These are phyloP conservation scores for Lepidonotus clava DNA, from an alignment of 2,888 invertebrate genomes.

Conservation along the genomic window DNA sequence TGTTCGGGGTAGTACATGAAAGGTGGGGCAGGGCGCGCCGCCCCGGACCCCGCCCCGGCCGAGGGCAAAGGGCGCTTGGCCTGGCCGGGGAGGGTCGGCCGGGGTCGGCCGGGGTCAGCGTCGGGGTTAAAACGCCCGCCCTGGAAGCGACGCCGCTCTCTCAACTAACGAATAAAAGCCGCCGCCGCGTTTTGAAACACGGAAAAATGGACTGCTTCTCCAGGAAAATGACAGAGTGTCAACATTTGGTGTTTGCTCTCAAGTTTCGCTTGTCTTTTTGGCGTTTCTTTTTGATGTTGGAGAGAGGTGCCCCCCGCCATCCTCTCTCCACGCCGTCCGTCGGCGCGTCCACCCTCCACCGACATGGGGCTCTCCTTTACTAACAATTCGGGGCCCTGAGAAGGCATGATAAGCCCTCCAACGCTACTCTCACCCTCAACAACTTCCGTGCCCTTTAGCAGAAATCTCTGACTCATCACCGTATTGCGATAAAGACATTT, in stretches of 20 bases:
- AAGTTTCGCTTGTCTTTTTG: slow-evolving; percentile 3
- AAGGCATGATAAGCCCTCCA: background rate
- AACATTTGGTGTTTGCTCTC: slow-evolving; percentile 36
- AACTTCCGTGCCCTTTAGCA: slow-evolving; percentile 30
- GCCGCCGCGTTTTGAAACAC: slow-evolving; percentile 18
- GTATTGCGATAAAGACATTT: slow-evolving; percentile 42
- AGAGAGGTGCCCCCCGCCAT: background rate
- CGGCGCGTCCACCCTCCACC: background rate
- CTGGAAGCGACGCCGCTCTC: background rate
- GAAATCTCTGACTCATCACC: slow-evolving; percentile 40
- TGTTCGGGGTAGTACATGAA: slow-evolving; percentile 1
- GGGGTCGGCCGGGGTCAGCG: slow-evolving; percentile 9
- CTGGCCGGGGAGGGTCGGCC: background rate
- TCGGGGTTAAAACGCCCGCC: slow-evolving; percentile 35
- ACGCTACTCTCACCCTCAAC: background rate
- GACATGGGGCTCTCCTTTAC: background rate
- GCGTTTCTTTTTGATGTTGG: slow-evolving; percentile 13
- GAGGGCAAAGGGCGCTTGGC: slow-evolving; percentile 39
- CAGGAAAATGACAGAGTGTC: slow-evolving; percentile 35
- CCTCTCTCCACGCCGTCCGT: background rate
- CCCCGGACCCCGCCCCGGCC: background rate
- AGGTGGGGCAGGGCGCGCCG: background rate
- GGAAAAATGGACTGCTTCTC: slow-evolving; percentile 30
- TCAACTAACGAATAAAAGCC: slow-evolving; percentile 45
- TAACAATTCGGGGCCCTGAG: background rate